phyloP scores from a whole-genome alignment of 1,140 invertebrate genomes.

The Ostrea denselamellosa region DNA sequence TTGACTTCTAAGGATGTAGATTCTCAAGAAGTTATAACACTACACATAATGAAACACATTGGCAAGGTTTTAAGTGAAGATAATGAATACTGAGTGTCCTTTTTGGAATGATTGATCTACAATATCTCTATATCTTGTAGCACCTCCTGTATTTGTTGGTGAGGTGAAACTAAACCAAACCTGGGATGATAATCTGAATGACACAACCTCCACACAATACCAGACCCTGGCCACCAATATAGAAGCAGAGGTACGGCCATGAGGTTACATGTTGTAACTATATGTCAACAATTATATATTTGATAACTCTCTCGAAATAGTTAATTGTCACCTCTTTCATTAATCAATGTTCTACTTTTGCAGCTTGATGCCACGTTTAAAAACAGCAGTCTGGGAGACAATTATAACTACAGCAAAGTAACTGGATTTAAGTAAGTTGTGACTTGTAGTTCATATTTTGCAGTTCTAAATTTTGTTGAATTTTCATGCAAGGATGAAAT shows the following conservation, averaged over 20 bases:
- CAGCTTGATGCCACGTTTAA: slow-evolving; percentile 11
- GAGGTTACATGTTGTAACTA: too few species aligned
- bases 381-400: slow-evolving; percentile 13
- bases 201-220: background rate
- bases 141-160: slow-evolving; percentile 14
- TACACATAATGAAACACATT: too few species aligned
- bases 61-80: too few species aligned
- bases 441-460: background rate
- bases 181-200: slow-evolving; percentile 24
- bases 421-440: background rate
- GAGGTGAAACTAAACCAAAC: slow-evolving; percentile 29
- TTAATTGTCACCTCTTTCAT: too few species aligned
- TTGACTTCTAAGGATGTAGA: too few species aligned
- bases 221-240: background rate
- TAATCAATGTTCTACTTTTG: background rate
- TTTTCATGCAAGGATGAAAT: too few species aligned
- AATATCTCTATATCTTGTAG: background rate
- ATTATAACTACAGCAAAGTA: slow-evolving; percentile 22
- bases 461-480: too few species aligned
- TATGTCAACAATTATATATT: too few species aligned
- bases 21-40: too few species aligned
- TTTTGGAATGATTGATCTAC: too few species aligned
- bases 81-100: too few species aligned
- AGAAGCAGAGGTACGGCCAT: background rate
- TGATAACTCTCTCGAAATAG: too few species aligned